These are phyloP conservation scores for Sebastolobus altivelis DNA, from an alignment of 2,797 vertebrate species.

Conservation along the genomic window DNA sequence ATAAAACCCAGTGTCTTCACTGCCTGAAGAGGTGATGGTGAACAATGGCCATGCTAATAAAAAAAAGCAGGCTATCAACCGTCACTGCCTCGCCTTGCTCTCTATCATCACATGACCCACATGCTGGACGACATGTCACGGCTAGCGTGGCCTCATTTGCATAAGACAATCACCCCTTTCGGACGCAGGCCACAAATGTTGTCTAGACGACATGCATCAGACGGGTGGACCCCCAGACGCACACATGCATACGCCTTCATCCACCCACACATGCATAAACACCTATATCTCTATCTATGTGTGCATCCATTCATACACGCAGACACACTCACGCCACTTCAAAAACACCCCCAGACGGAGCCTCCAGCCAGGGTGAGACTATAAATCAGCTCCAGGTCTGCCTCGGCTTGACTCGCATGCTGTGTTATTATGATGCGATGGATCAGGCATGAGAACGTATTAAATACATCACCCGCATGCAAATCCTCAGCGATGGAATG, in stretches of 20 bases:
- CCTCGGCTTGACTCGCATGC: slow-evolving; percentile 74
- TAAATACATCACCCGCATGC: slow-evolving; percentile 95
- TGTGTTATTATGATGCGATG: slow-evolving; percentile 76
- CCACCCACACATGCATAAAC: slow-evolving; percentile 64
- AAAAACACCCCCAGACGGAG: slow-evolving; percentile 64
- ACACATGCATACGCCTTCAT: slow-evolving; percentile 7
- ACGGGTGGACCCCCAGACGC: slow-evolving; percentile 81
- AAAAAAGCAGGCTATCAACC: slow-evolving; percentile 76
- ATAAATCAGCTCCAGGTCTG: slow-evolving; percentile 91
- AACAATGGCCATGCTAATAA: slow-evolving; percentile 77
- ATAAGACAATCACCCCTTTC: slow-evolving; percentile 91
- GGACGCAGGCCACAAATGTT: slow-evolving; percentile 88
- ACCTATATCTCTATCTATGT: slow-evolving; percentile 64
- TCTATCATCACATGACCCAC: slow-evolving; percentile 76
- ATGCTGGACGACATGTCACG: slow-evolving; percentile 82
- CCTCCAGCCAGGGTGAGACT: slow-evolving; percentile 77
- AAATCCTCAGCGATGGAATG: slow-evolving; percentile 90
- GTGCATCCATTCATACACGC: slow-evolving; percentile 59
- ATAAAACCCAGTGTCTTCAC: slow-evolving; percentile 58
- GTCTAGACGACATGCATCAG: slow-evolving; percentile 94
- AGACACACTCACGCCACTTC: slow-evolving; percentile 63
- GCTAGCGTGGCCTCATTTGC: slow-evolving; percentile 87
- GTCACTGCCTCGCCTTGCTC: slow-evolving; percentile 59
- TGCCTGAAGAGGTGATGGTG: slow-evolving; percentile 65
- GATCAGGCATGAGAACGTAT: slow-evolving; percentile 90